Conservation (phyloP, 2,797 vertebrate species). For the Chrysolophus pictus region DNA sequence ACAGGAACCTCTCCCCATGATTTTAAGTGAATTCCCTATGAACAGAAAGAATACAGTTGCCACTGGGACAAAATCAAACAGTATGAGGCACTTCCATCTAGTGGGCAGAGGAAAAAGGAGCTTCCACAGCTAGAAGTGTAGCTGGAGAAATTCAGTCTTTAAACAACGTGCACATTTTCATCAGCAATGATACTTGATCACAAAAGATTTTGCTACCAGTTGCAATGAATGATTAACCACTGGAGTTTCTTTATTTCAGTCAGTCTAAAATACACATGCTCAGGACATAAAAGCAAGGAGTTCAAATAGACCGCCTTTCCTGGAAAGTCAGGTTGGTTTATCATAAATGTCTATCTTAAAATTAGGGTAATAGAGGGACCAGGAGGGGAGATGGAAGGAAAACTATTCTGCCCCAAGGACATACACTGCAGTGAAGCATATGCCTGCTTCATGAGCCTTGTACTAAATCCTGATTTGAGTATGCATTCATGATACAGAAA, state of each 20-base stretch:
- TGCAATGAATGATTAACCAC: background rate
- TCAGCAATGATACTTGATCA: fast-evolving
- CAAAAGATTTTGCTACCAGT: background rate
- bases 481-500: background rate
- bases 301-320: background rate
- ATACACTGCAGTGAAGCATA: background rate
- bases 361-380: background rate
- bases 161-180: background rate
- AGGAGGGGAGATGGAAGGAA: background rate
- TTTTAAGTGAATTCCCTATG: background rate
- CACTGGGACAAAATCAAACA: background rate
- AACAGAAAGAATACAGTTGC: background rate
- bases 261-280: background rate
- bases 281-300: background rate
- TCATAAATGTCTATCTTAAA: background rate
- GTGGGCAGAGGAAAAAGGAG: background rate
- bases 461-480: background rate
- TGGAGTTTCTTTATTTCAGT: background rate
- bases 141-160: background rate
- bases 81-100: background rate
- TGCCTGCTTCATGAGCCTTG: background rate
- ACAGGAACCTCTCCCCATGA: background rate
- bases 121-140: background rate
- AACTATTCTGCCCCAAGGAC: background rate
- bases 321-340: background rate